Conservation (phyloP, 64 coral and sea anemone species). For the Orbicella faveolata region DNA sequence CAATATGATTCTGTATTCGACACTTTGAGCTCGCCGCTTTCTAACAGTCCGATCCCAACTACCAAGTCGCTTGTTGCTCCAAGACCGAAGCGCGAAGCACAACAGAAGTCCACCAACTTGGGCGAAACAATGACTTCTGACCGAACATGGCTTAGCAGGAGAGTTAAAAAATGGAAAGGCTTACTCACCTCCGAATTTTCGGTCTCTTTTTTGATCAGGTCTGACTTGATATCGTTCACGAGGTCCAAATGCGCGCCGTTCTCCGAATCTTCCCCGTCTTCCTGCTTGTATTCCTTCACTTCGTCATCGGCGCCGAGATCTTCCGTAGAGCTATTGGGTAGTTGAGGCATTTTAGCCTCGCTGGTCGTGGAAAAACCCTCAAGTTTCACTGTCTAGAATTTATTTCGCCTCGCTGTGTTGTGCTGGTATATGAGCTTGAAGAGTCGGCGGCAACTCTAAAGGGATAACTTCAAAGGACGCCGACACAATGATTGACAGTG, state of each 20-base stretch:
- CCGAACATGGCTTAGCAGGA: background rate
- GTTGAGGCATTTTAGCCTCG: conserved; percentile 98
- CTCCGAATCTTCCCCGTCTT: conserved; percentile 88
- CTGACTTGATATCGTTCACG: conserved; percentile 98
- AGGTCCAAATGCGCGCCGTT: conserved; percentile 92
- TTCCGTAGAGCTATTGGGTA: conserved; percentile 80
- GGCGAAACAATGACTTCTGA: background rate
- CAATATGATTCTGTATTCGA: conserved; percentile 83
- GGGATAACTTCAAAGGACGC: conserved; percentile 59
- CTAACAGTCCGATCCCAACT: background rate
- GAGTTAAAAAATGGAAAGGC: background rate
- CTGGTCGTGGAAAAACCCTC: conserved; percentile 31
- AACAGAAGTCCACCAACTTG: conserved; percentile 5
- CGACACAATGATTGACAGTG: conserved; percentile 67
- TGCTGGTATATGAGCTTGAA: conserved; percentile 69
- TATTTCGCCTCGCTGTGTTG: conserved; percentile 54
- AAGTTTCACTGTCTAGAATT: conserved; percentile 35
- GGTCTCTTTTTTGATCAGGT: conserved; percentile 99
- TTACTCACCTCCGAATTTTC: conserved; percentile 76
- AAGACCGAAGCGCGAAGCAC: conserved; percentile 32
- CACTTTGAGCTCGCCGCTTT: conserved; percentile 89
- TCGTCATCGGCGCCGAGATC: conserved; percentile 97
- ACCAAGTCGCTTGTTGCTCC: conserved; percentile 14
- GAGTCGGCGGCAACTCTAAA: conserved; percentile 73
- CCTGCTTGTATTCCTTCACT: conserved; percentile 90